Evolutionary conservation across 2,888 invertebrate genomes (phyloP).

Genomic region (Esperia sulphurella): DNA sequence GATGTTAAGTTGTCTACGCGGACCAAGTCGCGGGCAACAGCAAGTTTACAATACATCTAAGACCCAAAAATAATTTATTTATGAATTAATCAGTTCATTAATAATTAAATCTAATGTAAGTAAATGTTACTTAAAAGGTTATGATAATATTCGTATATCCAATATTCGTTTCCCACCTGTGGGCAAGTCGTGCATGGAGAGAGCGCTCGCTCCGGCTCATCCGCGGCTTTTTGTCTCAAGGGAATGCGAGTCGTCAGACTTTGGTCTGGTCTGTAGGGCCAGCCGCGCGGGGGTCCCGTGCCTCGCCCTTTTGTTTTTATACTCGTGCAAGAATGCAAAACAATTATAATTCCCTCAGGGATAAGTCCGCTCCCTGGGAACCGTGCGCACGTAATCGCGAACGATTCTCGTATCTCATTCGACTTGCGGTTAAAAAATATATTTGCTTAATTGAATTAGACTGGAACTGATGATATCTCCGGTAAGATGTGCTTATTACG

Average conservation of each 20-base stretch:
- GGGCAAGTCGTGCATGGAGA: too few species aligned
- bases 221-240: constrained; percentile 69
- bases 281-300: constrained; percentile 64
- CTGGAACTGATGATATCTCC: constrained; percentile 14
- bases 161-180: not conserved
- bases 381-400: constrained; percentile 59
- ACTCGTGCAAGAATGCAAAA: constrained; percentile 77
- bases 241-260: constrained; percentile 75
- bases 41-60: too few species aligned
- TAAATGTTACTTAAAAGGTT: too few species aligned
- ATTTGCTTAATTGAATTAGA: constrained; percentile 55
- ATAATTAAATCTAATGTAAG: too few species aligned
- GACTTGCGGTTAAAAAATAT: constrained; percentile 60
- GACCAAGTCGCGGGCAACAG: too few species aligned
- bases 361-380: constrained; percentile 65
- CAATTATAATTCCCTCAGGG: constrained; percentile 76
- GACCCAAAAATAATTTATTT: too few species aligned
- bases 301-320: constrained; percentile 74
- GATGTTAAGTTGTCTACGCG: too few species aligned
- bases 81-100: too few species aligned
- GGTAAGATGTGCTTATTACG: constrained; percentile 6
- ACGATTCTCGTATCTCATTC: constrained; percentile 58
- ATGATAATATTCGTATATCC: too few species aligned
- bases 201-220: constrained; percentile 60
- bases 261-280: constrained; percentile 62